Evolutionary conservation across 2,888 invertebrate genomes (phyloP).

Genomic region (Auanema freiburgensis): DNA sequence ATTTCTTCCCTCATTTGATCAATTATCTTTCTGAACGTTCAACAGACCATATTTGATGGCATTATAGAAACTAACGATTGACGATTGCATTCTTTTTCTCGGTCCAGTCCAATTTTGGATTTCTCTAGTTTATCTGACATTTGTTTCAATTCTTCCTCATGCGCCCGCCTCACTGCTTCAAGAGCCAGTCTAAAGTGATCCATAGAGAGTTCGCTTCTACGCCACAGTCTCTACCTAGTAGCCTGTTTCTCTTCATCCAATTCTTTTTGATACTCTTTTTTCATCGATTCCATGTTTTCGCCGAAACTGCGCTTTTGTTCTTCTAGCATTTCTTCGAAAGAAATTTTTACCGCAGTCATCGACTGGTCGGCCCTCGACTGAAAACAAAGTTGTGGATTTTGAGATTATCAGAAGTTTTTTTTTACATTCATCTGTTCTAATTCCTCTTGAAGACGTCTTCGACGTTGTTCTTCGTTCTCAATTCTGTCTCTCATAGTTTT

Average conservation of each 20-base stretch:
- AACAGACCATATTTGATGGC: neutral
- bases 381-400: neutral
- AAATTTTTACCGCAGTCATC: conserved; percentile 39
- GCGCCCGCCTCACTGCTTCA: conserved; percentile 59
- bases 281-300: conserved; percentile 42
- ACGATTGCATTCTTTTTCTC: conserved; percentile 24
- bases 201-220: conserved; percentile 1
- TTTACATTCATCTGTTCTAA: conserved; percentile 36
- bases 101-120: conserved; percentile 3
- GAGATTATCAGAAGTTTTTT: neutral
- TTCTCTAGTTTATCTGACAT: conserved; percentile 26
- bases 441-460: conserved; percentile 52
- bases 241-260: conserved; percentile 60
- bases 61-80: conserved; percentile 27
- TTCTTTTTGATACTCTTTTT: conserved; percentile 50
- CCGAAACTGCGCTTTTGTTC: conserved; percentile 49
- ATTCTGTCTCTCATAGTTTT: conserved; percentile 45
- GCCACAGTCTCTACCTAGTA: conserved; percentile 30
- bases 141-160: conserved; percentile 56
- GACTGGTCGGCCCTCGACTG: conserved; percentile 45
- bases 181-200: conserved; percentile 53
- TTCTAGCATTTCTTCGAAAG: conserved; percentile 52
- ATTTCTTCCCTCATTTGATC: conserved; percentile 58
- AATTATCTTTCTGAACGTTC: conserved; percentile 35
- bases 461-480: conserved; percentile 47